Percentiles rank a stretch among this genome's conserved stretches.
Conservation (phyloP, 2,888 invertebrate genomes). For the Thereva nobilitata region DNA sequence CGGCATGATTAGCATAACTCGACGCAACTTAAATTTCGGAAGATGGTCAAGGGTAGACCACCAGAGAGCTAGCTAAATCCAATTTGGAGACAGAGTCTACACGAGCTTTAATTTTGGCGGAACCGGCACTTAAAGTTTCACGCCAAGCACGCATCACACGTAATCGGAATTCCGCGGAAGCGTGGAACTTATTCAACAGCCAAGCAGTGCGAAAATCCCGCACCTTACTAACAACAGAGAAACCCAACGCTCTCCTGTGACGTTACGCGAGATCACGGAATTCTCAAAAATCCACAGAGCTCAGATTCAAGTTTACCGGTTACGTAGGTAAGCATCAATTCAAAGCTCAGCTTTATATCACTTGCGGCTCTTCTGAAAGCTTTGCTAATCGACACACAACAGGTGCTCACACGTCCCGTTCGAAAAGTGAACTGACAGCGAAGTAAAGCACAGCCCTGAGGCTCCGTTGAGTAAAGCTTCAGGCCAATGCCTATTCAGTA, state of each 20-base stretch:
- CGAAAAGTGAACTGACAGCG: conserved; percentile 17
- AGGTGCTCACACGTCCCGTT: conserved; percentile 52
- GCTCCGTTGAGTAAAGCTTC: conserved; percentile 1
- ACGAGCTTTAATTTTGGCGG: too few species aligned
- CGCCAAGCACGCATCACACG: not conserved
- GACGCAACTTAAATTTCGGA: conserved; percentile 12
- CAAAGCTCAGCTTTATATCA: conserved; percentile 12
- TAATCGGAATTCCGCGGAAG: not conserved
- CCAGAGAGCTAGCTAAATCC: too few species aligned
- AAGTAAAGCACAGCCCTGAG: not conserved
- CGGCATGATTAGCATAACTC: conserved; percentile 14
- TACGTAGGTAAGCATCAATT: not conserved
- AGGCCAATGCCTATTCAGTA: conserved; percentile 22
- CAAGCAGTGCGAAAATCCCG: conserved; percentile 6
- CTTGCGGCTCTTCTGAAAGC: not conserved
- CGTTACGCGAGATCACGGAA: conserved; percentile 17
- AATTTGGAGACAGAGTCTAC: too few species aligned
- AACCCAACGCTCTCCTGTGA: conserved; percentile 5
- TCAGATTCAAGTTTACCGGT: not conserved
- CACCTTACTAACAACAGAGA: too few species aligned
- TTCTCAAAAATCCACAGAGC: not conserved
- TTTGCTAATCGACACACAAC: conserved; percentile 38
- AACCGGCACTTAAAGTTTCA: too few species aligned
- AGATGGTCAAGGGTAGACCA: conserved; percentile 7
- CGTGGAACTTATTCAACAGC: not conserved